Percentiles rank a stretch among this genome's conserved stretches.
phyloP scores from a whole-genome alignment of 2,113 vertebrate genomes.

The Carettochelys insculpta region DNA sequence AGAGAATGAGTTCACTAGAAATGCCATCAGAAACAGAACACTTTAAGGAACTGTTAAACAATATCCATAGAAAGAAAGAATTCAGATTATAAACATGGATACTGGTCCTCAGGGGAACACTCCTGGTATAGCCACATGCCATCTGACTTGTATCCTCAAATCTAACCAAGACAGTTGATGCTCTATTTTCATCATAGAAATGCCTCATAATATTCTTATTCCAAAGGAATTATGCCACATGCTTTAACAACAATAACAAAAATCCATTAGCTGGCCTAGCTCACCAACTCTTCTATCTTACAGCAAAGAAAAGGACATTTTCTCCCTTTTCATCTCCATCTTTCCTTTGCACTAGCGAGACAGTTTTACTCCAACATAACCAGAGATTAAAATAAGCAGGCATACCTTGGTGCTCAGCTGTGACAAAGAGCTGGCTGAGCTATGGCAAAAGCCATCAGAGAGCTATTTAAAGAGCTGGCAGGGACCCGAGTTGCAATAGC shows the following conservation, averaged over 20 bases:
- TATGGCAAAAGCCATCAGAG: too few relatives aligned
- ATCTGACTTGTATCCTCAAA: background rate
- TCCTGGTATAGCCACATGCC: fast-evolving
- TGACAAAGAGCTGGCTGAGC: too few relatives aligned
- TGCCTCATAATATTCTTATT: background rate
- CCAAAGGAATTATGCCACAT: background rate
- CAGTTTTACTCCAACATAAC: constrained; percentile 23
- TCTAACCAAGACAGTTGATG: background rate
- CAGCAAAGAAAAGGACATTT: background rate
- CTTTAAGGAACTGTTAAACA: background rate
- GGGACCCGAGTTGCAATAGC: too few relatives aligned
- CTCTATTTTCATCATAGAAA: background rate
- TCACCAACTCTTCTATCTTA: background rate
- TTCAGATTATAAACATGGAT: background rate
- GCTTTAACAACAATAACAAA: background rate
- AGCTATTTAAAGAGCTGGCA: too few relatives aligned
- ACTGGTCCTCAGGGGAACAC: background rate
- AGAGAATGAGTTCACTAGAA: background rate
- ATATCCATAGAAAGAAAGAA: background rate
- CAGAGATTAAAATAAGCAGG: too few relatives aligned
- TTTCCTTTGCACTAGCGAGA: background rate
- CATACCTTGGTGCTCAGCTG: too few relatives aligned
- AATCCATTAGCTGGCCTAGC: background rate
- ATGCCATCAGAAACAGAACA: background rate
- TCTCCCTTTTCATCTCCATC: constrained; percentile 39